A percentile compares a stretch with the other conserved stretches of the same genome.
Conservation (phyloP, 2,888 invertebrate genomes). For the Ophion ellenae region DNA sequence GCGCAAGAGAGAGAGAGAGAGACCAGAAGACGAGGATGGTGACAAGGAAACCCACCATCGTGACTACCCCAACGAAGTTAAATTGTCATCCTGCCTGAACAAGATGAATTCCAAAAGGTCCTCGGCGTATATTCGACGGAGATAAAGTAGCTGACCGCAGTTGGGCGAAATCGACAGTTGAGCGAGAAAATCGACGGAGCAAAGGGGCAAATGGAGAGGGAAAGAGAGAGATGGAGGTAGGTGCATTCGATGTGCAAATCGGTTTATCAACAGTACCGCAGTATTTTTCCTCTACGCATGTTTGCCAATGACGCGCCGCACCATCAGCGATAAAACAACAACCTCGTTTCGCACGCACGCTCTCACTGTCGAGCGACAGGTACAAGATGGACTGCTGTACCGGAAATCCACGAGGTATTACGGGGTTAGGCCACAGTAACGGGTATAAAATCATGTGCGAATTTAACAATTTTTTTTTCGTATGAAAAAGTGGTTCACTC, state of each 20-base stretch:
- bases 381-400: not conserved
- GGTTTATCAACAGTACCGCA: constrained; percentile 76
- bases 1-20: constrained; percentile 10
- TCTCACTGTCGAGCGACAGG: constrained; percentile 32
- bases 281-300: constrained; percentile 32
- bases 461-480: too few relatives aligned
- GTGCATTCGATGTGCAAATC: constrained; percentile 80
- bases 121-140: too few relatives aligned
- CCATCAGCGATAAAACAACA: constrained; percentile 75
- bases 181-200: constrained; percentile 1
- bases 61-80: constrained; percentile 31
- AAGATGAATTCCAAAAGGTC: constrained; percentile 26
- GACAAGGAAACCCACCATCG: constrained; percentile 46
- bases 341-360: constrained; percentile 68
- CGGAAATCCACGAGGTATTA: not conserved
- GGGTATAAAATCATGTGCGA: too few relatives aligned
- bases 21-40: constrained; percentile 42
- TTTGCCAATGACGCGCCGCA: constrained; percentile 57
- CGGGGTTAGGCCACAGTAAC: too few relatives aligned
- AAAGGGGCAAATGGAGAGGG: not conserved
- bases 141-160: not conserved
- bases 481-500: too few relatives aligned
- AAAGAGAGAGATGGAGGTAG: constrained; percentile 69
- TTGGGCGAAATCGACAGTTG: constrained; percentile 29
- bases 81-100: constrained; percentile 38